Conservation (phyloP, 1,140 invertebrate species). For the Drosophila lini region DNA sequence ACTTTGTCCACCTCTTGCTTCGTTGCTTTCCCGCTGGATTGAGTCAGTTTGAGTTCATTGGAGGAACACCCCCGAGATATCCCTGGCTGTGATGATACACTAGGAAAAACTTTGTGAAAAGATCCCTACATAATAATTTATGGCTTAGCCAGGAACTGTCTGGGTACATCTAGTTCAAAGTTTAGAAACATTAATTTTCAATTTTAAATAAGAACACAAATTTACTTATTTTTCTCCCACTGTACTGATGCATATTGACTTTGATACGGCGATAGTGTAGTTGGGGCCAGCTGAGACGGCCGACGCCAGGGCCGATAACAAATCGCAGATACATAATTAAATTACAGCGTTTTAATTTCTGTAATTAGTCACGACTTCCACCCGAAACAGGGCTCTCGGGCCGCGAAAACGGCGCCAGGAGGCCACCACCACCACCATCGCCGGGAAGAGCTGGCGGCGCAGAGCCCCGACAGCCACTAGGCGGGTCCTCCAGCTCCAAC, state of each 20-base stretch:
- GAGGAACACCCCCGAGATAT: slow-evolving; percentile 14
- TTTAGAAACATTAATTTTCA: neutral
- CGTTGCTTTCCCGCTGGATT: slow-evolving; percentile 23
- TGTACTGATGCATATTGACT: slow-evolving; percentile 47
- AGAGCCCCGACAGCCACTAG: neutral
- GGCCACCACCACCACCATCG: slow-evolving; percentile 17
- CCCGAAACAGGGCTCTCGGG: slow-evolving; percentile 22
- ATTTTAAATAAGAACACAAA: no score
- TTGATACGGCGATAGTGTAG: slow-evolving; percentile 49
- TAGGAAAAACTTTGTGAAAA: neutral
- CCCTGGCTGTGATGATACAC: neutral
- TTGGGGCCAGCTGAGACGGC: slow-evolving; percentile 23
- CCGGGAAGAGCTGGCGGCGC: slow-evolving; percentile 2
- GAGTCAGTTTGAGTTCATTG: slow-evolving; percentile 34
- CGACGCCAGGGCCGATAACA: slow-evolving; percentile 69
- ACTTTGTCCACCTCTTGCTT: slow-evolving; percentile 47
- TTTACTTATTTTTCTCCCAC: neutral
- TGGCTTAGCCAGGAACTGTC: no score
- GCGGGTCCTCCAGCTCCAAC: slow-evolving; percentile 12
- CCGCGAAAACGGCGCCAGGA: slow-evolving; percentile 54
- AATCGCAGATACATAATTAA: slow-evolving; percentile 85
- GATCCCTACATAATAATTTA: no score
- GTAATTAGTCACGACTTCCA: slow-evolving; percentile 84
- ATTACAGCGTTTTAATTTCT: slow-evolving; percentile 85
- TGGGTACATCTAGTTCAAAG: no score